These are phyloP conservation scores for Ondatra zibethicus DNA, from an alignment of 2,113 vertebrate genomes.

Conservation along the genomic window DNA sequence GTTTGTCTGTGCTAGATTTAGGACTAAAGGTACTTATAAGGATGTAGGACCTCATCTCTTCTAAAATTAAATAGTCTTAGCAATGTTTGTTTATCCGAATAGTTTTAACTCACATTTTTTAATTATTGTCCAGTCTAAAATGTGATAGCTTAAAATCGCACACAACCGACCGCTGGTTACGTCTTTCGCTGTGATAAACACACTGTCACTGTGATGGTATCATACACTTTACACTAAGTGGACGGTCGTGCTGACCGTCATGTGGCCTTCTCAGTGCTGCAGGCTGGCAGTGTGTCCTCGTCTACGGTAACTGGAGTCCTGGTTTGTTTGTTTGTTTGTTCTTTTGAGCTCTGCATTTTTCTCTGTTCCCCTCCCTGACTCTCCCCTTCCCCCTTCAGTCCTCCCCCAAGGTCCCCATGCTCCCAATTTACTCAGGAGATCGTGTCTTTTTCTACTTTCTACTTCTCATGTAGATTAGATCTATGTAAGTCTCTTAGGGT, in stretches of 20 bases:
- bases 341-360: too few species aligned
- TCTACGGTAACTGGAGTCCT: not conserved
- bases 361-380: too few species aligned
- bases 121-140: slow-evolving; percentile 5
- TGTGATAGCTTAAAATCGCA: not conserved
- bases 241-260: not conserved
- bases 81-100: slow-evolving; percentile 13
- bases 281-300: not conserved
- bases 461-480: too few species aligned
- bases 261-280: too few species aligned
- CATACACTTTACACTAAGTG: not conserved
- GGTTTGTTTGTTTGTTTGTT: too few species aligned
- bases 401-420: too few species aligned
- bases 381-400: too few species aligned
- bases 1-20: not conserved
- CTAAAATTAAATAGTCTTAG: slow-evolving; percentile 30
- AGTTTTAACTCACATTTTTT: not conserved
- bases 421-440: too few species aligned
- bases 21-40: not conserved
- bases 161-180: not conserved
- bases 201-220: not conserved
- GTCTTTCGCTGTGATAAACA: not conserved
- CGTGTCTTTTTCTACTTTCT: too few species aligned
- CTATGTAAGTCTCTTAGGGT: too few species aligned
- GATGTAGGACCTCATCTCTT: not conserved